Evolutionary conservation across 1,140 invertebrate species (phyloP), one percentile per base, ranked within the genome.

Genomic region (Bathynomus jamesi): DNA sequence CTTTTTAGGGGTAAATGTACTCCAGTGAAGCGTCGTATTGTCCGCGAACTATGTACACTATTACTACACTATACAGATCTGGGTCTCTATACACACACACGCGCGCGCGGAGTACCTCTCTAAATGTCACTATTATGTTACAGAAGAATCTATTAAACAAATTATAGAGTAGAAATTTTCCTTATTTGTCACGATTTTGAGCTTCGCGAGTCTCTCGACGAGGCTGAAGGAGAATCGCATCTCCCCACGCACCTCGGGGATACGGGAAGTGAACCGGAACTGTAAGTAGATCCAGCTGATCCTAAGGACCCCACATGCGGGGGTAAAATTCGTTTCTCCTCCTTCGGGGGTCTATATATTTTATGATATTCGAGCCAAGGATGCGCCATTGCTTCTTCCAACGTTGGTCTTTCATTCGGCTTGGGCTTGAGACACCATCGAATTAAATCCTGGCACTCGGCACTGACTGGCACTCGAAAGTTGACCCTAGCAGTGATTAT

Each of bases 371-470:
- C 70, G 69, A 78, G 75, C 87, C 88, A 89, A 0, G 85, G 83
- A 81, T 89, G 87, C 29, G 78, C 72, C 2, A 87, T 78, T 73
- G 89, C 84, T 25, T 87, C 83, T 61, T 86, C 83, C 21, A 89
- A 78, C 1, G 81, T 80, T n/a, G 83, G 85, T 62, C 88, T 79
- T 11, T 86, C 82, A 2, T 78, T 76, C n/a, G 87, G 85, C 66
- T 83, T 81, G 71, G 85, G 79, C 69, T 82, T 78, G n/a, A 89
- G 81, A 79, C 88, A 89, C 72, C 83, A 82, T 31, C 78, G 77
- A 71, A 89, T 87, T 32, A 89, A 80, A 75, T 89, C 86, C 81
- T 85, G 83, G 69, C 85, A 86, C 77, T 86, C 86, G 83, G 82
- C 82, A 80, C 78, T 78, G 4, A 86, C 70, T 64, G 84, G 81